phyloP scores from a whole-genome alignment of 2,797 vertebrate species.

The Myotis daubentonii region DNA sequence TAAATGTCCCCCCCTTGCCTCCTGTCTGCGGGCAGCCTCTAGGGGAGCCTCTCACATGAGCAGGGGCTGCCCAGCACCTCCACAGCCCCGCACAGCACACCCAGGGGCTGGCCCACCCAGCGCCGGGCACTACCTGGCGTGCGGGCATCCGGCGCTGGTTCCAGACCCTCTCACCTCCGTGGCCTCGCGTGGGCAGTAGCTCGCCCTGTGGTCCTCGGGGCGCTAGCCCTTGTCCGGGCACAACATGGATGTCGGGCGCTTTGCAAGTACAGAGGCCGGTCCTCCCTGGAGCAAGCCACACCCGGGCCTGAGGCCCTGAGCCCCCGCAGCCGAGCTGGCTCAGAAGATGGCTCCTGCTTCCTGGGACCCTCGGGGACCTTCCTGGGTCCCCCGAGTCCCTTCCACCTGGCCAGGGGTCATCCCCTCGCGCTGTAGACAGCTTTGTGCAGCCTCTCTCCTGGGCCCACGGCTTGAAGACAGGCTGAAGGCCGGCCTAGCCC shows the following conservation, averaged over 20 bases:
- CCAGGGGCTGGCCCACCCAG: background rate
- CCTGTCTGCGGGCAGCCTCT: background rate
- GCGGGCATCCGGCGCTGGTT: background rate
- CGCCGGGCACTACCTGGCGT: background rate
- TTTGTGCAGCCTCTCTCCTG: background rate
- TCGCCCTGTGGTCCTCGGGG: accelerated
- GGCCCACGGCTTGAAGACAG: background rate
- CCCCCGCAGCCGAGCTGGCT: background rate
- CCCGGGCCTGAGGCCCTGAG: background rate
- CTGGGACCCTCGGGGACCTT: background rate
- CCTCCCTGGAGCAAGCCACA: background rate
- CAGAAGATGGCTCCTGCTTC: background rate
- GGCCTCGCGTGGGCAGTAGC: background rate
- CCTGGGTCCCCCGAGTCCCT: background rate
- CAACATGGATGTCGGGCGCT: background rate
- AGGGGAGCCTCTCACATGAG: accelerated
- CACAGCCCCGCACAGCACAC: background rate
- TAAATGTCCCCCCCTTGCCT: background rate
- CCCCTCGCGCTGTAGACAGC: background rate
- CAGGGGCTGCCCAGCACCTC: background rate
- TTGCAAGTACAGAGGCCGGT: background rate
- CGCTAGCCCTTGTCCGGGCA: too few relatives aligned
- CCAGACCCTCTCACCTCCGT: background rate
- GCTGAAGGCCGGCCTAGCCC: background rate
- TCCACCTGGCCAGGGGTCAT: background rate